These are phyloP conservation scores for Megatriorchis doriae DNA, from an alignment of 2,113 vertebrate species.

Conservation along the genomic window DNA sequence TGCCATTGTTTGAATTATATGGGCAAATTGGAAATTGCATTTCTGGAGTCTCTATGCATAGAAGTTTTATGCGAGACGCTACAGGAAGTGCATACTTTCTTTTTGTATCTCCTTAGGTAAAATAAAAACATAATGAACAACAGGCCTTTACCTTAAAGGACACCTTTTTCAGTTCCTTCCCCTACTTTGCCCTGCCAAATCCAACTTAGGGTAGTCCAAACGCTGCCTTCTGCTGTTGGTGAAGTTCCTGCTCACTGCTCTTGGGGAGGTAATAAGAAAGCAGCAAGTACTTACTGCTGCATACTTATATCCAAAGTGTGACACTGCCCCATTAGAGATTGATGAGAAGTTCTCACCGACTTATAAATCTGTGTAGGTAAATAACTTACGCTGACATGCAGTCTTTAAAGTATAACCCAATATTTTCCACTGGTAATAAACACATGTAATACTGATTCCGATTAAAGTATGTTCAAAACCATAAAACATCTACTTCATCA, in stretches of 20 bases:
- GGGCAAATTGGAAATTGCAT: not conserved
- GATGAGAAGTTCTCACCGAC: not conserved
- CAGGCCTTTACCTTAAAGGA: not conserved
- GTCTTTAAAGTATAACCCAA: not conserved
- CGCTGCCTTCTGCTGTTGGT: not conserved
- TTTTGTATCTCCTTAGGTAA: not conserved
- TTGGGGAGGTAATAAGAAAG: not conserved
- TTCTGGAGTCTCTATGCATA: not conserved
- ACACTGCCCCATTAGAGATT: fast-evolving
- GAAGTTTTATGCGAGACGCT: not conserved
- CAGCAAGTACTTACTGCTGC: not conserved
- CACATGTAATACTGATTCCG: not conserved
- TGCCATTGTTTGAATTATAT: not conserved
- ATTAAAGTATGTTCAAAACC: not conserved
- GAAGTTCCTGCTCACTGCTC: not conserved
- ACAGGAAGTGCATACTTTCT: not conserved
- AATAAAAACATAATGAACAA: not conserved
- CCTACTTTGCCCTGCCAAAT: not conserved
- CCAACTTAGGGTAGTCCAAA: not conserved
- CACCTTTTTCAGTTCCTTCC: not conserved
- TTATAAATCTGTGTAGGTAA: not conserved
- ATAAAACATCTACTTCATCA: not conserved
- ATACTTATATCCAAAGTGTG: not conserved
- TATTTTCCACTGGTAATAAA: not conserved
- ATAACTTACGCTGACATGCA: not conserved